phyloP scores from a whole-genome alignment of 2,113 vertebrate genomes.

The Grammomys surdaster region DNA sequence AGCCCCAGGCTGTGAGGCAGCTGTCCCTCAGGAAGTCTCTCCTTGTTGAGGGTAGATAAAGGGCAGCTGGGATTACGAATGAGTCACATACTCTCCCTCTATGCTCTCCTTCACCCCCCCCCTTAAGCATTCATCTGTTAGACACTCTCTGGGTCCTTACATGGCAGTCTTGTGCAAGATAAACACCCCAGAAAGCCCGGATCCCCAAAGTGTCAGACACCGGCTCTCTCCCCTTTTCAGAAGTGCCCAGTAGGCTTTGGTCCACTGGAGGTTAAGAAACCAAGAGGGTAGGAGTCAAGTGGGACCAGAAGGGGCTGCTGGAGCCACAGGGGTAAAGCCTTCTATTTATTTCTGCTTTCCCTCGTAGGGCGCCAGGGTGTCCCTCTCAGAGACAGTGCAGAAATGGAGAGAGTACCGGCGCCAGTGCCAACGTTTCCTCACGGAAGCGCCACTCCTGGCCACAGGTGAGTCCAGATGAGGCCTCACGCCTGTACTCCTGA shows the following conservation, averaged over 20 bases:
- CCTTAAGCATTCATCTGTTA: not conserved
- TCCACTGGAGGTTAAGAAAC: not conserved
- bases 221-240: not conserved
- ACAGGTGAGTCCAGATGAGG: conserved; percentile 81
- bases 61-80: not conserved
- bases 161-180: not conserved
- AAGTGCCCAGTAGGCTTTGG: not conserved
- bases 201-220: not conserved
- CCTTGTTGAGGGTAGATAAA: not conserved
- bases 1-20: not conserved
- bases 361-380: conserved; percentile 85
- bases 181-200: not conserved
- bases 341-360: not conserved
- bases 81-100: not conserved
- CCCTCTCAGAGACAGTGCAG: conserved; percentile 87
- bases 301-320: not conserved
- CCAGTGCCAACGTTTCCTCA: conserved; percentile 87
- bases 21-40: not conserved
- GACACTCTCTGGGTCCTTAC: not conserved
- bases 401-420: conserved; percentile 89
- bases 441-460: conserved; percentile 81
- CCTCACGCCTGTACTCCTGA: rapidly evolving
- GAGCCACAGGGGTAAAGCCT: not conserved
- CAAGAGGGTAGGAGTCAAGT: not conserved
- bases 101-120: not conserved